Percentiles rank a stretch among this genome's conserved stretches.
Evolutionary conservation across 2,113 vertebrate genomes (phyloP).

Genomic region (Nerophis ophidion): DNA sequence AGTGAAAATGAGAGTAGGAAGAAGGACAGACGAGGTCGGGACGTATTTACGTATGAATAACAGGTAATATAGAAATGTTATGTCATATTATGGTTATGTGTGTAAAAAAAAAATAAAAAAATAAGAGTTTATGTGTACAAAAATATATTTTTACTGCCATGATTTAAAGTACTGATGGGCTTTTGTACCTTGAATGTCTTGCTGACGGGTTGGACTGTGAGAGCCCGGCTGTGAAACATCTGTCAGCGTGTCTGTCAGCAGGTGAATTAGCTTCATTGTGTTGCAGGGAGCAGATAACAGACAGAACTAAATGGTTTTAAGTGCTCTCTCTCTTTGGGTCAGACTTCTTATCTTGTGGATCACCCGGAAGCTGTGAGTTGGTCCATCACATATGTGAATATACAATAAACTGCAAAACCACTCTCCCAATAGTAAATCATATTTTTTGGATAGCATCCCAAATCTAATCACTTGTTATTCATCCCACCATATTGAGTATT

Average conservation of each 20-base stretch:
- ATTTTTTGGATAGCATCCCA: no score
- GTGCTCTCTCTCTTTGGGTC: background rate
- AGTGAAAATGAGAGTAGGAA: background rate
- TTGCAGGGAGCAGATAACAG: constrained; percentile 29
- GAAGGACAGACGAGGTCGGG: background rate
- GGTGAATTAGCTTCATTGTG: constrained; percentile 25
- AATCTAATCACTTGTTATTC: no score
- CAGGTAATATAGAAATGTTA: constrained; percentile 20
- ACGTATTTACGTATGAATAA: constrained; percentile 15
- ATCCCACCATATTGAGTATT: no score
- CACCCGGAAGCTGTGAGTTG: background rate
- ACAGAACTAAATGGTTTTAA: constrained; percentile 8
- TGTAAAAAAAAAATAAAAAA: background rate
- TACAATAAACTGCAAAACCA: no score
- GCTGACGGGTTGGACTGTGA: constrained; percentile 7
- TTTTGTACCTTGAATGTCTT: constrained; percentile 11
- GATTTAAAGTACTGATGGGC: constrained; percentile 26
- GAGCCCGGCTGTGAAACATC: constrained; percentile 29
- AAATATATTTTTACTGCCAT: constrained; percentile 23
- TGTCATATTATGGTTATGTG: background rate
- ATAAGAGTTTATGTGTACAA: background rate
- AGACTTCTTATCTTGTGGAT: background rate
- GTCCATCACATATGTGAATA: no score
- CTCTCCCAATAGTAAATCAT: no score
- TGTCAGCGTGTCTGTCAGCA: constrained; percentile 41